A percentile compares a stretch with the other conserved stretches of the same genome.
Conservation (phyloP, 2,797 vertebrate species). For the Chrysocyon brachyurus region DNA sequence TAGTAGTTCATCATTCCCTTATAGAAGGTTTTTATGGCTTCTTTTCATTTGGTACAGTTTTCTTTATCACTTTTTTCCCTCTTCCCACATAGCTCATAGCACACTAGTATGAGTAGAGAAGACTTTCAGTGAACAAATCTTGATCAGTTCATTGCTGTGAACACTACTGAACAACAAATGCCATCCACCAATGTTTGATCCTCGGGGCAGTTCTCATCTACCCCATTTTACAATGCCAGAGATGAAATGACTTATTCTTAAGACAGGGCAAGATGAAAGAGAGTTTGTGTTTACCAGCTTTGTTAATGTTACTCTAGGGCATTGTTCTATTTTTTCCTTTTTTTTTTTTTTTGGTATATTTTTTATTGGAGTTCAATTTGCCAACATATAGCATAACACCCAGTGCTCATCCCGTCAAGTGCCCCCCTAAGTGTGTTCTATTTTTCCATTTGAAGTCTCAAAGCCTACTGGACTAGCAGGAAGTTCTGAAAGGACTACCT, state of each 20-base stretch:
- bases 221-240: conserved; percentile 11
- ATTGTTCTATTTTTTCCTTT: conserved; percentile 58
- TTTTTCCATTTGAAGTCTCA: conserved; percentile 29
- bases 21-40: conserved; percentile 52
- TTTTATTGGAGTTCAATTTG: no score
- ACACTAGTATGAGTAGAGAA: not conserved
- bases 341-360: not conserved
- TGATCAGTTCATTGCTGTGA: conserved; percentile 47
- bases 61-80: not conserved
- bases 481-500: conserved; percentile 22
- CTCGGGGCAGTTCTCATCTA: not conserved
- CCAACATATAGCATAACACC: no score
- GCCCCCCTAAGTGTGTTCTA: not conserved
- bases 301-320: conserved; percentile 24
- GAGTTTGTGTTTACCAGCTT: conserved; percentile 59
- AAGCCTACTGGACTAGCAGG: not conserved
- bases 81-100: not conserved
- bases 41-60: not conserved
- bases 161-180: not conserved
- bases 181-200: conserved; percentile 22
- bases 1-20: not conserved
- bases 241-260: conserved; percentile 64
- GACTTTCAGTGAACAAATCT: conserved; percentile 40
- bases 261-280: conserved; percentile 50
- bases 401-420: no score